A percentile compares a stretch with the other conserved stretches of the same genome.
Evolutionary conservation across 2,797 vertebrate genomes (phyloP).

Genomic region (Menidia menidia): DNA sequence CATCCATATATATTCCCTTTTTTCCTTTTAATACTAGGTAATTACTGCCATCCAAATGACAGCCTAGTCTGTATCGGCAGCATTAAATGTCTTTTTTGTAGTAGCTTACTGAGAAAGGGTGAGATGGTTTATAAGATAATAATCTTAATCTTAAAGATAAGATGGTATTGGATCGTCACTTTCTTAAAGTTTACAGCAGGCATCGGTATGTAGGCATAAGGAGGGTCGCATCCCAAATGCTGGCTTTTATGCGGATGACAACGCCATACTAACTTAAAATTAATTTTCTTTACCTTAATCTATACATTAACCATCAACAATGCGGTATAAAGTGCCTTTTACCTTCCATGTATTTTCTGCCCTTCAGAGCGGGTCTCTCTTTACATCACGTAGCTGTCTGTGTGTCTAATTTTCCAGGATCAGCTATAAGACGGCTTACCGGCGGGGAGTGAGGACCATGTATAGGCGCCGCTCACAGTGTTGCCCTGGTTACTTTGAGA

Average conservation of each 20-base stretch:
- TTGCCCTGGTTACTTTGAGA: constrained; percentile 98
- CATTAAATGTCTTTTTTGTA: constrained; percentile 46
- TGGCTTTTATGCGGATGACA: constrained; percentile 21
- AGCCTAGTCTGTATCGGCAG: constrained; percentile 38
- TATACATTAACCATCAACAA: constrained; percentile 22
- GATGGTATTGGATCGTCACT: constrained; percentile 48
- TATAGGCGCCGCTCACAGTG: constrained; percentile 96
- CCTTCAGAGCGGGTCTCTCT: constrained; percentile 60
- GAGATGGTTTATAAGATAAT: constrained; percentile 56
- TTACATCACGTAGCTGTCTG: constrained; percentile 45
- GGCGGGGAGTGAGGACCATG: constrained; percentile 95
- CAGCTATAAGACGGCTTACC: constrained; percentile 97
- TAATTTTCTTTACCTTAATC: constrained; percentile 6
- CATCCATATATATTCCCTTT: neutral
- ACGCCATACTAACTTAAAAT: constrained; percentile 14
- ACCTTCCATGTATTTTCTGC: constrained; percentile 33
- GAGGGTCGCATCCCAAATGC: constrained; percentile 36
- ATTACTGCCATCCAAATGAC: constrained; percentile 31
- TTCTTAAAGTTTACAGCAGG: constrained; percentile 63
- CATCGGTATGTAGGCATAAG: constrained; percentile 41
- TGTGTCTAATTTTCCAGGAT: constrained; percentile 85
- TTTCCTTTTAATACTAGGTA: neutral
- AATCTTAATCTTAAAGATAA: constrained; percentile 20
- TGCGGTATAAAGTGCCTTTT: constrained; percentile 20
- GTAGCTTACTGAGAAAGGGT: constrained; percentile 46